Evolutionary conservation across 2,797 vertebrate genomes (phyloP).

Genomic region (Parauchenoglanis punctatus): DNA sequence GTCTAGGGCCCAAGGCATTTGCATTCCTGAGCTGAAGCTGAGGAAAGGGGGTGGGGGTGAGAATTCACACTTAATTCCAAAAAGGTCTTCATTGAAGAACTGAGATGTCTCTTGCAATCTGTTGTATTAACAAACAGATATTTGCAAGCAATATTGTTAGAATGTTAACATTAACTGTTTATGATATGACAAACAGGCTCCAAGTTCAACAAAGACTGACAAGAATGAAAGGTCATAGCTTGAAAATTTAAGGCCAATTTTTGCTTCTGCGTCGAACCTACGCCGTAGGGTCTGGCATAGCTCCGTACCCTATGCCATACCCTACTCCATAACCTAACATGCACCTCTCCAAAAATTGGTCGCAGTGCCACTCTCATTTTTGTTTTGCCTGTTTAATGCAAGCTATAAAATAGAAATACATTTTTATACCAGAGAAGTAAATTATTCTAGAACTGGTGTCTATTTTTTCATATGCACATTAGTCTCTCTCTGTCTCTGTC

Average conservation of each 20-base stretch:
- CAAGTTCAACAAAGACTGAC: slow-evolving; percentile 40
- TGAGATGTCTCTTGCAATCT: slow-evolving; percentile 20
- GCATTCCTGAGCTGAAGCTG: slow-evolving; percentile 82
- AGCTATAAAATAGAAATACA: too few species aligned
- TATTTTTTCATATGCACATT: too few species aligned
- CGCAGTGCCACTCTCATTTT: too few species aligned
- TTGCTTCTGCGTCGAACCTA: too few species aligned
- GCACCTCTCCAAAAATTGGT: too few species aligned
- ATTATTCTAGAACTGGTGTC: too few species aligned
- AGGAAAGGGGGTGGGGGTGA: slow-evolving; percentile 65
- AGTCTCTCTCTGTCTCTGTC: too few species aligned
- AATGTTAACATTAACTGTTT: slow-evolving; percentile 32
- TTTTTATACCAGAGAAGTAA: too few species aligned
- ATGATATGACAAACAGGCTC: slow-evolving; percentile 31
- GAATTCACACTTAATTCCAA: slow-evolving; percentile 28
- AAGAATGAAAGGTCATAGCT: slow-evolving; percentile 60
- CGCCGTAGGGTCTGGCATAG: too few species aligned
- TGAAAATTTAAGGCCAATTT: slow-evolving; percentile 29
- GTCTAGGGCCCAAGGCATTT: slow-evolving; percentile 78
- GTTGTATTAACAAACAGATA: neutral
- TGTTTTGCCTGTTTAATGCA: too few species aligned
- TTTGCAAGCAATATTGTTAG: slow-evolving; percentile 15
- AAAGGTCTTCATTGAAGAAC: slow-evolving; percentile 27
- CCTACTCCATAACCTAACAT: too few species aligned
- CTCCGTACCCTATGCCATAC: too few species aligned